Evolutionary conservation across 2,888 invertebrate genomes (phyloP).

Genomic region (Thecocarcelia acutangulata): DNA sequence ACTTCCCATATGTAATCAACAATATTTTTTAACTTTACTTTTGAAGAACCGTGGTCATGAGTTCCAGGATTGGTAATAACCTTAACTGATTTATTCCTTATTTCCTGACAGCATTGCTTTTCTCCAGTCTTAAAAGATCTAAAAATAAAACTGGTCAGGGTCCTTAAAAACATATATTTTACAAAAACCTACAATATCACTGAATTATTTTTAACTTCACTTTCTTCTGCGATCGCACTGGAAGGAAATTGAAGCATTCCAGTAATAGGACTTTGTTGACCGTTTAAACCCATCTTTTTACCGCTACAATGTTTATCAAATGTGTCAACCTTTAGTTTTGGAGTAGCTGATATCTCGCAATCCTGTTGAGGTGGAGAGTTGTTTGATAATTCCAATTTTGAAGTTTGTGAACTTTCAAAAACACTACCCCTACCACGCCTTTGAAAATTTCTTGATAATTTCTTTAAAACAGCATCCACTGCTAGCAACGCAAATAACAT

Average conservation of each 20-base stretch:
- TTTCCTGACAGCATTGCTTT: constrained; percentile 77
- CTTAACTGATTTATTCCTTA: constrained; percentile 84
- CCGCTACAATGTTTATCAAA: background rate
- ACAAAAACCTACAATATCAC: constrained; percentile 43
- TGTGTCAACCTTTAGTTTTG: background rate
- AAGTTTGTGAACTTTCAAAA: constrained; percentile 48
- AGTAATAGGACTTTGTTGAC: constrained; percentile 15
- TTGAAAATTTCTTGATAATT: constrained; percentile 64
- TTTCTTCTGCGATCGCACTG: constrained; percentile 53
- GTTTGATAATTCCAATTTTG: constrained; percentile 57
- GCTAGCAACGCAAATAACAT: constrained; percentile 77
- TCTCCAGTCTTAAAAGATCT: constrained; percentile 78
- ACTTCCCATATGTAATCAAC: constrained; percentile 97
- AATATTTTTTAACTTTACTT: constrained; percentile 93
- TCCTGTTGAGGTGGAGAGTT: background rate
- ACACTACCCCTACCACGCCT: constrained; percentile 75
- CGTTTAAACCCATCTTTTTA: constrained; percentile 45
- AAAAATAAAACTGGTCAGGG: background rate
- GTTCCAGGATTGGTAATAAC: constrained; percentile 87
- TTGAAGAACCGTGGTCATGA: constrained; percentile 91
- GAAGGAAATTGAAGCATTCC: constrained; percentile 29
- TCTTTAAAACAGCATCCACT: constrained; percentile 75
- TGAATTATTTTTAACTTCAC: constrained; percentile 31
- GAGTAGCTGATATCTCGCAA: background rate
- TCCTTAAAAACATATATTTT: background rate